phyloP scores from a whole-genome alignment of 2,888 invertebrate species.

The Acanthacorydalis orientalis region DNA sequence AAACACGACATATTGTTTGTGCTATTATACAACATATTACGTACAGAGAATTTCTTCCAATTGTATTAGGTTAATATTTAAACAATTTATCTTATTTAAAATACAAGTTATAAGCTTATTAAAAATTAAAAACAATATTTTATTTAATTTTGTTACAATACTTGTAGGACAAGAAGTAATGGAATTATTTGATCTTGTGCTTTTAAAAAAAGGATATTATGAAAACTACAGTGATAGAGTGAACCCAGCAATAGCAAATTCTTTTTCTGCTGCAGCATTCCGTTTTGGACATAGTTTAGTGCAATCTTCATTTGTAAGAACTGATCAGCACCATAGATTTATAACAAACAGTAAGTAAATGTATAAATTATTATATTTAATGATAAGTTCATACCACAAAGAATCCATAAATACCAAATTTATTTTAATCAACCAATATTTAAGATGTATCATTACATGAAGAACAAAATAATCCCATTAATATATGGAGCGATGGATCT shows the following conservation, averaged over 20 bases:
- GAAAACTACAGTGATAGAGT: conserved; percentile 48
- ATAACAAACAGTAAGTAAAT: conserved; percentile 49
- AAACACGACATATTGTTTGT: conserved; percentile 63
- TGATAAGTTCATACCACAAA: too few species aligned
- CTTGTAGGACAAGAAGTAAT: conserved; percentile 49
- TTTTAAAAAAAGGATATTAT: conserved; percentile 50
- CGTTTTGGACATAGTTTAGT: conserved; percentile 78
- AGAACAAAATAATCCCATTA: conserved; percentile 50
- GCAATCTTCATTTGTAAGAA: conserved; percentile 58
- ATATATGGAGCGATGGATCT: conserved; percentile 60
- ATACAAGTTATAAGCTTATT: too few species aligned
- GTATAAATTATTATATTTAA: not conserved
- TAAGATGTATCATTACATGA: conserved; percentile 66
- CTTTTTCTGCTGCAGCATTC: conserved; percentile 69
- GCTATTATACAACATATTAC: conserved; percentile 74
- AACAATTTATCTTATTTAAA: not conserved
- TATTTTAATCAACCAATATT: conserved; percentile 9
- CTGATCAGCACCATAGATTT: conserved; percentile 49
- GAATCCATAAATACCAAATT: too few species aligned
- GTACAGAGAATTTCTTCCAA: conserved; percentile 66
- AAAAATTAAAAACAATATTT: too few species aligned
- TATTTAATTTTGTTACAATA: too few species aligned
- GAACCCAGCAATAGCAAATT: conserved; percentile 60
- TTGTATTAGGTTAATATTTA: conserved; percentile 43
- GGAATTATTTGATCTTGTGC: conserved; percentile 55